Evolutionary conservation across 1,140 invertebrate species (phyloP), one percentile per base, ranked within the genome.

Genomic region (Drosophila grimshawi): DNA sequence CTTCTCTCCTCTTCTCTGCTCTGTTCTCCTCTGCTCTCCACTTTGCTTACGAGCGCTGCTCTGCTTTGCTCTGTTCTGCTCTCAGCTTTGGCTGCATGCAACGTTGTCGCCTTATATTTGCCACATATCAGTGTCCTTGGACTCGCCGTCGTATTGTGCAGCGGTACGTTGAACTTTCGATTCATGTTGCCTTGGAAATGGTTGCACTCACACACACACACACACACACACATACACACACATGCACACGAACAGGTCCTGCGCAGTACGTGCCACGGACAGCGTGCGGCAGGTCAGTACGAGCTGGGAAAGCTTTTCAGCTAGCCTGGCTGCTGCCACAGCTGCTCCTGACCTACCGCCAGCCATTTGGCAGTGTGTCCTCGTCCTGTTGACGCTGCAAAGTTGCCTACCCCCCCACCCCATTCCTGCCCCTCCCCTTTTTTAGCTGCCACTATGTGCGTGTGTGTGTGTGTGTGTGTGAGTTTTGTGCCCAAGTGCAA

Each of bases 61-160:
- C 35, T 19, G 19, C 11, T 3, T 43, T 3, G 10, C 3, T 43
- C n/a, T 10, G 37, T 37, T 29, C 2, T 37, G 33, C 51, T n/a
- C 11, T n/a, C 11, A 11, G 32, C 19, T 8, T 10, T 3, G 8
- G 37, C 35, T 46, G 32, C 65, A 62, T 78, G 76, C 76, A 79
- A 66, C 70, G 61, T n/a, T 43, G 39, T 43, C 39, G 10, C 39
- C 39, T 43, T 43, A 32, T 10, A 43, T 78, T 81, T 80, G 67
- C 68, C 57, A 61, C 78, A 51, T 75, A 81, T 81, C 60, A 59
- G 76, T 89, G 89, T 91, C 89, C 89, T 91, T 91, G 89, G 89
- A 75, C 76, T 74, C 80, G 64, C 45, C 69, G 71, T 70, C 72
- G 66, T 68, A 56, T 62, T 75, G 39, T 45, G 60, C 53, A 67